These are phyloP conservation scores for Eristalinus aeneus DNA, from an alignment of 2,888 invertebrate genomes.

Conservation along the genomic window DNA sequence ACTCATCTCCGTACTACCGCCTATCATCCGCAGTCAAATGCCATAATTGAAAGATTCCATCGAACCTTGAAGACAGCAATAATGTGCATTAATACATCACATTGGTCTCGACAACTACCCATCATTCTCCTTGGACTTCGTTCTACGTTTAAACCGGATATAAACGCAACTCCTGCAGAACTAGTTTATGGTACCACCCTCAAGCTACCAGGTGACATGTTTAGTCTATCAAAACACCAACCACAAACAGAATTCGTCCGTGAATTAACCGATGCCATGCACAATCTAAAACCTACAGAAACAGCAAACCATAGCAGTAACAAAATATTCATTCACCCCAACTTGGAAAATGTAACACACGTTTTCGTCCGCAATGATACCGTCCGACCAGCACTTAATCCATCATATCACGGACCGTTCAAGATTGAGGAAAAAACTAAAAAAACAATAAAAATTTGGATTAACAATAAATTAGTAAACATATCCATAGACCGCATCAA, in stretches of 20 bases:
- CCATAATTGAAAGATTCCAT: slow-evolving; percentile 9
- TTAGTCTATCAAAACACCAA: not conserved
- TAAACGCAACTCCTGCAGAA: slow-evolving; percentile 23
- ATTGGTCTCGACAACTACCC: slow-evolving; percentile 28
- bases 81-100: not conserved
- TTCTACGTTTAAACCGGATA: slow-evolving; percentile 23
- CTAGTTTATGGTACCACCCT: slow-evolving; percentile 29
- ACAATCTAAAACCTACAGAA: slow-evolving; percentile 24
- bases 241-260: slow-evolving; percentile 28
- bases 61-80: slow-evolving; percentile 15
- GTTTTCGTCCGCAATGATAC: slow-evolving; percentile 48
- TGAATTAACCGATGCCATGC: slow-evolving; percentile 18
- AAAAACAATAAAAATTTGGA: too few species aligned
- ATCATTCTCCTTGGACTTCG: slow-evolving; percentile 29
- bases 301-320: slow-evolving; percentile 32
- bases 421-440: too few species aligned
- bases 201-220: slow-evolving; percentile 29
- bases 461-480: too few species aligned
- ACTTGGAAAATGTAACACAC: slow-evolving; percentile 16
- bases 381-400: slow-evolving; percentile 20
- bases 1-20: slow-evolving; percentile 74
- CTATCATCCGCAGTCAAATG: slow-evolving; percentile 76
- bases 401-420: slow-evolving; percentile 58
- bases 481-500: too few species aligned
- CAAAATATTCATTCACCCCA: slow-evolving; percentile 38